A percentile compares a stretch with the other conserved stretches of the same genome.
phyloP scores from a whole-genome alignment of 2,113 vertebrate species.

The Cebidichthys violaceus region DNA sequence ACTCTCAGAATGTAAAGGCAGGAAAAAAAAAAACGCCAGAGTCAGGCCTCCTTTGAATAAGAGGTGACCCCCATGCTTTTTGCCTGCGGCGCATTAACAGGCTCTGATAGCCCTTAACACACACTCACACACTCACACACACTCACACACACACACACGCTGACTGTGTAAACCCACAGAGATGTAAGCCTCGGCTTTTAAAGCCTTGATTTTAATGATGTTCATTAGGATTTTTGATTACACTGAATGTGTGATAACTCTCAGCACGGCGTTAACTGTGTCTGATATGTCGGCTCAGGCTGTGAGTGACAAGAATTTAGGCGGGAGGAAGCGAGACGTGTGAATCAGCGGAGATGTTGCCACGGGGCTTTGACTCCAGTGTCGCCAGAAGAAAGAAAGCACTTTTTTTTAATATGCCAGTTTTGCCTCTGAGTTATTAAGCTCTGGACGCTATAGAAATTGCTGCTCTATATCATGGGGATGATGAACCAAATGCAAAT shows the following conservation, averaged over 20 bases:
- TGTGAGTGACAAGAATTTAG: conserved; percentile 71
- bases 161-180: conserved; percentile 43
- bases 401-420: conserved; percentile 56
- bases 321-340: conserved; percentile 51
- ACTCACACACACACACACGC: neutral
- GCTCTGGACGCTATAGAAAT: conserved; percentile 51
- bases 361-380: conserved; percentile 48
- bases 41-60: conserved; percentile 62
- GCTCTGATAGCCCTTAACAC: conserved; percentile 34
- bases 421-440: conserved; percentile 65
- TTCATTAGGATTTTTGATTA: conserved; percentile 74
- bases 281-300: conserved; percentile 60
- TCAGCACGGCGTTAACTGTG: conserved; percentile 45
- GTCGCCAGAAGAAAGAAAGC: conserved; percentile 69
- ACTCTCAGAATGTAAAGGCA: conserved; percentile 54
- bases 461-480: conserved; percentile 59
- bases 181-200: conserved; percentile 39
- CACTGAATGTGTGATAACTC: conserved; percentile 67
- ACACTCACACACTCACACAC: neutral
- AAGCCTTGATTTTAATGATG: conserved; percentile 64
- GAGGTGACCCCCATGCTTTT: conserved; percentile 55
- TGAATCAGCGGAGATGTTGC: conserved; percentile 60
- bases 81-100: conserved; percentile 41
- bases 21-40: conserved; percentile 65
- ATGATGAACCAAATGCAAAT: conserved; percentile 73